These are phyloP conservation scores for Lasioglossum vierecki DNA, from an alignment of 2,888 invertebrate species.

Conservation along the genomic window DNA sequence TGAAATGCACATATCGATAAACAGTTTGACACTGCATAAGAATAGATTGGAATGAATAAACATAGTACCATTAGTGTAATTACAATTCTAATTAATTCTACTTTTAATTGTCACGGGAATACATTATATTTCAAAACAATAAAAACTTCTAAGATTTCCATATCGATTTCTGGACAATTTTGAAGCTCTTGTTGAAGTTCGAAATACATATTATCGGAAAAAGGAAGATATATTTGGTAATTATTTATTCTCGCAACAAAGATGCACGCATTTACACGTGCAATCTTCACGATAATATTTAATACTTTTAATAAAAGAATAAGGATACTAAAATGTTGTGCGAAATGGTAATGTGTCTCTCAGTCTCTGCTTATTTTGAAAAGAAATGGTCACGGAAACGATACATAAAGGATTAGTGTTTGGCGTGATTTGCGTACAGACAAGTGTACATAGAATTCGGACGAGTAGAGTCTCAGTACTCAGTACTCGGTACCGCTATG, in stretches of 20 bases:
- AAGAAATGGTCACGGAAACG: neutral
- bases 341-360: neutral
- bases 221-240: neutral
- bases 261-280: neutral
- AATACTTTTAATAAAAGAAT: neutral
- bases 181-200: neutral
- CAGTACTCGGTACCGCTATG: constrained; percentile 21
- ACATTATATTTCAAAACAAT: neutral
- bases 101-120: neutral
- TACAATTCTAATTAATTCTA: neutral
- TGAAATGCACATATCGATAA: constrained; percentile 22
- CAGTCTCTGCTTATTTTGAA: neutral
- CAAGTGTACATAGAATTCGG: constrained; percentile 28
- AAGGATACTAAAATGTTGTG: neutral
- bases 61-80: neutral
- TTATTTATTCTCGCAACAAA: neutral
- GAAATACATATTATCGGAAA: neutral
- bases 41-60: neutral
- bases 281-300: neutral
- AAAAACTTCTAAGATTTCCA: neutral
- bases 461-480: constrained; percentile 22
- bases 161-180: neutral
- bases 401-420: neutral
- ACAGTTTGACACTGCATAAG: constrained; percentile 1
- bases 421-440: constrained; percentile 10